Evolutionary conservation across 2,888 invertebrate genomes (phyloP).

Genomic region (Teinopalpus imperialis): DNA sequence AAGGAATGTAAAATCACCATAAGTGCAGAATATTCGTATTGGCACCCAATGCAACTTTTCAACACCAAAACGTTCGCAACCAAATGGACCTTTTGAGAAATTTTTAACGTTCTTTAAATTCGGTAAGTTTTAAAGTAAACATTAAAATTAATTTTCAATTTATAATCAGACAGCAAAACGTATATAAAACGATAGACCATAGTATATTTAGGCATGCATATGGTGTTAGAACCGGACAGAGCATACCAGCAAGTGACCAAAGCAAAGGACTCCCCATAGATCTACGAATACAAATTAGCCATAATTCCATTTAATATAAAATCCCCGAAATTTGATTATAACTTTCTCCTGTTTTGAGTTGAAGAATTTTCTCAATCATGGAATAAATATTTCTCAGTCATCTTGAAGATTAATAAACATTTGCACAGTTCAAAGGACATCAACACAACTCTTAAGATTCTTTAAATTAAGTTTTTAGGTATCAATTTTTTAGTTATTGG

Average conservation of each 20-base stretch:
- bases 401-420: no score
- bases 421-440: no score
- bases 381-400: no score
- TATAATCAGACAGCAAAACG: no score
- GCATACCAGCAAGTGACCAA: constrained; percentile 56
- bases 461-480: no score
- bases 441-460: no score
- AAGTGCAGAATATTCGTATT: constrained; percentile 9
- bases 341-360: constrained; percentile 2
- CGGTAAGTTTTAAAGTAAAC: neutral
- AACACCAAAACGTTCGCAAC: constrained; percentile 3
- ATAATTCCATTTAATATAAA: constrained; percentile 4
- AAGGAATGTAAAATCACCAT: constrained; percentile 16
- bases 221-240: constrained; percentile 48
- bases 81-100: constrained; percentile 3
- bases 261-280: constrained; percentile 49
- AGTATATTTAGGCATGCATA: constrained; percentile 5
- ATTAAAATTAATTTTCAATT: no score
- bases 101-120: constrained; percentile 15
- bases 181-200: constrained; percentile 1
- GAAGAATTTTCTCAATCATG: no score
- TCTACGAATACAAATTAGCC: constrained; percentile 35
- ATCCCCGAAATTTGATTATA: neutral
- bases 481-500: no score
- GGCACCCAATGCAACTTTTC: constrained; percentile 11